Evolutionary conservation across 2,888 invertebrate species (phyloP), one percentile per base, ranked within the genome.

Genomic region (Aspidapion aeneum): DNA sequence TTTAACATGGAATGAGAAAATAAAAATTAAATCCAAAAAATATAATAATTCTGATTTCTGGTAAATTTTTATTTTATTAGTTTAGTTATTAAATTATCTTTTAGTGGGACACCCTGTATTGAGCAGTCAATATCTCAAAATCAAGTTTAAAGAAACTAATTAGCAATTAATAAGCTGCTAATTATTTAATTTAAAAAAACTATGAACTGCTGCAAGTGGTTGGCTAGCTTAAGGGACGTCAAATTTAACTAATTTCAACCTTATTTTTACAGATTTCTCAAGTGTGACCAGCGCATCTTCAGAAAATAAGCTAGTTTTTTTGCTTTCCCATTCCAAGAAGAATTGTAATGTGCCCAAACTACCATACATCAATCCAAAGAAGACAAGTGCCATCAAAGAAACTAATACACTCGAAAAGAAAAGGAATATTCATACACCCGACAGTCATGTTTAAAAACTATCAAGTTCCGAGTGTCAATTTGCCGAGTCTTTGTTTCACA

Each of bases 381-480:
- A 83, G 83, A 82, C 84, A 83, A 80, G 83, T 85, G 81, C 81
- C 82, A 80, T 87, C 87, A 70, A 75, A 77, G 78, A 88, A 86
- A 80, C 84, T 89, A 75, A 83, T 89, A 73, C 89, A 90, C 81
- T 90, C 90, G 70, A 90, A 91, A 80, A 89, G 91, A 88, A 93
- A 93, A 90, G 91, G 91, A 85, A 90, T 92, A 83, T 89, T 91
- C 82, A 90, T 91, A 87, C 90, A 91, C 83, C 91, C 91, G 73
- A 88, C 88, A 84, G 90, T 90, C 84, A 92, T 93, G 90, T 90
- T 89, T 85, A 92, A 88, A 87, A 90, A 90, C 87, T 88, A 83
- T 84, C 79, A n/a, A n/a, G n/a, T 80, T 71, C 67, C 58, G 58
- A 69, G 55, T 70, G 71, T 74, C 72, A 71, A 66, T 62, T 64